phyloP scores from a whole-genome alignment of 2,888 invertebrate genomes.

The Drosophila neotestacea region DNA sequence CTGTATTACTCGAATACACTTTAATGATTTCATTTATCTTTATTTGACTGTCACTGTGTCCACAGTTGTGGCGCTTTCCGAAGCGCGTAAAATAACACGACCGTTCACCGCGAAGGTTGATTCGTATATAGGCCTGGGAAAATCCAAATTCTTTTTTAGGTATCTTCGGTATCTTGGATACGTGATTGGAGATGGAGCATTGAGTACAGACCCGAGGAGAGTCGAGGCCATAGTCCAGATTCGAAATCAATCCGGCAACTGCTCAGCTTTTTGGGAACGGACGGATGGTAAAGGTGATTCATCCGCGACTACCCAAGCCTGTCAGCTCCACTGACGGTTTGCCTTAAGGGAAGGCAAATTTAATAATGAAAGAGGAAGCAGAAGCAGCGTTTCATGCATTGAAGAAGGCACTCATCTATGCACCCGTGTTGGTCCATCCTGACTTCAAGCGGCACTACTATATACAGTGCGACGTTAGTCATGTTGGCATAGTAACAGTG shows the following conservation, averaged over 20 bases:
- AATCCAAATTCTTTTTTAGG: not conserved
- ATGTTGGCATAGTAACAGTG: not conserved
- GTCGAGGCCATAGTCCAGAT: not conserved
- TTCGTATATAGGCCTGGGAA: not conserved
- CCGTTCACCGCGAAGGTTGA: too few species aligned
- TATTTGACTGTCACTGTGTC: too few species aligned
- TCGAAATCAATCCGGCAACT: not conserved
- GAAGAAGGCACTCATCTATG: not conserved
- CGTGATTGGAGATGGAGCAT: not conserved
- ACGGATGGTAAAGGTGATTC: not conserved
- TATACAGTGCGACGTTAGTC: not conserved
- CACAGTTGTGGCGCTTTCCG: too few species aligned
- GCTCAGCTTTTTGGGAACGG: not conserved
- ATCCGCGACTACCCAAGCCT: not conserved
- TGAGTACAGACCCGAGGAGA: not conserved
- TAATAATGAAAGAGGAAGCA: not conserved
- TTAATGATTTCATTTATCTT: too few species aligned
- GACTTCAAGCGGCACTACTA: not conserved
- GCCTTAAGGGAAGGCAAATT: not conserved
- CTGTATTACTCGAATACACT: too few species aligned
- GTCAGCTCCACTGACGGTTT: not conserved
- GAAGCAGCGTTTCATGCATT: not conserved
- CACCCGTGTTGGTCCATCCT: not conserved
- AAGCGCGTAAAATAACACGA: too few species aligned
- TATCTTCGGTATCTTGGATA: not conserved